These are phyloP conservation scores for Mirza zaza DNA, from an alignment of 2,113 vertebrate species.

Conservation along the genomic window DNA sequence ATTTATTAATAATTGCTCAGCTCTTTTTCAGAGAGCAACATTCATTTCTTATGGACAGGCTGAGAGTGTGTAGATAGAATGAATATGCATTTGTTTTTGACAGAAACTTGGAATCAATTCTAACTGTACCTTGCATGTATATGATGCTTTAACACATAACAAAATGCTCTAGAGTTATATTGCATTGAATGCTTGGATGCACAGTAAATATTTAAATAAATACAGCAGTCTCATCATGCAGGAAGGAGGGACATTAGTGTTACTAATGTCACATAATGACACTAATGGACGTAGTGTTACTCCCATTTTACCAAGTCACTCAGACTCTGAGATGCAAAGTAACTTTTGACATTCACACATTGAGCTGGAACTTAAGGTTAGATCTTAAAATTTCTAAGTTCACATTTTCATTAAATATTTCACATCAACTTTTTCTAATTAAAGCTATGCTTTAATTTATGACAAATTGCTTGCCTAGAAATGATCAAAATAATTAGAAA, in stretches of 20 bases:
- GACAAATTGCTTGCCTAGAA: background rate
- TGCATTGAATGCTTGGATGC: fast-evolving
- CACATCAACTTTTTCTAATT: background rate
- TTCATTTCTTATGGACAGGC: fast-evolving
- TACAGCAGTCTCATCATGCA: fast-evolving
- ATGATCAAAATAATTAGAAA: constrained; percentile 14
- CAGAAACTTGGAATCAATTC: background rate
- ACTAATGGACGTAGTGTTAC: too few relatives aligned
- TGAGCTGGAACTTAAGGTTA: background rate
- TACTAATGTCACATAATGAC: too few relatives aligned
- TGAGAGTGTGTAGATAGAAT: background rate
- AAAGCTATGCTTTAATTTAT: background rate
- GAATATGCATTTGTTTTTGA: background rate
- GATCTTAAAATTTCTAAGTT: background rate
- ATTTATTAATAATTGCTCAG: background rate
- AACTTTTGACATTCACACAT: background rate
- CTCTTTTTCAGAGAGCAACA: background rate
- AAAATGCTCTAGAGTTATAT: fast-evolving
- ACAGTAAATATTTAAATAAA: too few relatives aligned
- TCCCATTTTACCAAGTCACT: background rate
- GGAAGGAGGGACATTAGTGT: fast-evolving
- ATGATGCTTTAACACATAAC: background rate
- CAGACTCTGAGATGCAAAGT: background rate
- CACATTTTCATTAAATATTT: background rate
- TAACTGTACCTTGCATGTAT: too few relatives aligned